These are phyloP conservation scores for Clupea harengus DNA, from an alignment of 2,113 vertebrate species.

Conservation along the genomic window DNA sequence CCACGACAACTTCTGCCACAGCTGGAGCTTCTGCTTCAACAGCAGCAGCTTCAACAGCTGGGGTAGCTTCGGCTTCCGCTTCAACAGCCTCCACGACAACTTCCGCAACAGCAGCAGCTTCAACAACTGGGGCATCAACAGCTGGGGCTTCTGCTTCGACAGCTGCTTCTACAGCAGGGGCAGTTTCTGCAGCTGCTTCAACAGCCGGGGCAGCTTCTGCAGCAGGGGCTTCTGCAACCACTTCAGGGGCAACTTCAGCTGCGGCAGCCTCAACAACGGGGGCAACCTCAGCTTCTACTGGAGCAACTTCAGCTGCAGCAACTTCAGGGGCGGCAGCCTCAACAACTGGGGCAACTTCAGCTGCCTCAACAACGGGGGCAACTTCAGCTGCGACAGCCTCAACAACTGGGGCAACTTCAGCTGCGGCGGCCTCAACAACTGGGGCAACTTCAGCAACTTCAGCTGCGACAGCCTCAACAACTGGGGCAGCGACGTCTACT, in stretches of 20 bases:
- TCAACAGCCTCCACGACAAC: too few relatives aligned
- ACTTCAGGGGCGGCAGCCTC: too few relatives aligned
- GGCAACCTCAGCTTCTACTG: not conserved
- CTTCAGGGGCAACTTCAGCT: not conserved
- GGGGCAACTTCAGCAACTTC: not conserved
- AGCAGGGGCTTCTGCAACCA: not conserved
- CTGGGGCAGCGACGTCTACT: not conserved
- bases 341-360: conserved; percentile 34
- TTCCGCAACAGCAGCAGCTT: conserved; percentile 36
- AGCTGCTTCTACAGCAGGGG: too few relatives aligned
- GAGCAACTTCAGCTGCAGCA: not conserved
- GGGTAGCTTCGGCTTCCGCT: not conserved
- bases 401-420: not conserved
- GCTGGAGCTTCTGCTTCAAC: not conserved
- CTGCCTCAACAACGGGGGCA: not conserved
- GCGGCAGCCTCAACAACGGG: not conserved
- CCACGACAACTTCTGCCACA: not conserved
- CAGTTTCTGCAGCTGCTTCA: too few relatives aligned
- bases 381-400: not conserved
- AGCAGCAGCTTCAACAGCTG: conserved; percentile 11
- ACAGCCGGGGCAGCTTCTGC: too few relatives aligned
- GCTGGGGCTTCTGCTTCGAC: too few relatives aligned
- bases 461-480: not conserved
- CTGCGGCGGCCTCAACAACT: not conserved
- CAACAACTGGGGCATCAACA: conserved; percentile 31